phyloP scores from a whole-genome alignment of 2,113 vertebrate species.

The Lota lota region DNA sequence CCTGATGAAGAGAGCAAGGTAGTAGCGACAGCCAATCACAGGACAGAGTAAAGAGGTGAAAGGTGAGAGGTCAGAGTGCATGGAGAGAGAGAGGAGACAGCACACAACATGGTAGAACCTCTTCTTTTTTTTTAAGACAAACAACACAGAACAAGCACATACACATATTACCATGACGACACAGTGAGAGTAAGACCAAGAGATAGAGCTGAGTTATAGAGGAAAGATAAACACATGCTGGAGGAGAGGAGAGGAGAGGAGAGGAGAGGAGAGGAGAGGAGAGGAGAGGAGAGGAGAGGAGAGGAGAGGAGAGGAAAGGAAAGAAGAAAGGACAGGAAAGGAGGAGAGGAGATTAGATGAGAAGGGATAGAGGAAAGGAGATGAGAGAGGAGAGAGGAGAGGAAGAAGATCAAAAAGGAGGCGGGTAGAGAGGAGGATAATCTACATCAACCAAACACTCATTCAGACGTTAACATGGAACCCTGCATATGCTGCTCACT shows the following conservation, averaged over 20 bases:
- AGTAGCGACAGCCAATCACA: constrained; percentile 89
- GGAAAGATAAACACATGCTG: constrained; percentile 77
- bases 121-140: not conserved
- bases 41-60: constrained; percentile 75
- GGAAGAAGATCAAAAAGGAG: no score
- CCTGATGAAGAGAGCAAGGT: constrained; percentile 80
- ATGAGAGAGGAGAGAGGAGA: no score
- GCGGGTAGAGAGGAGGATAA: no score
- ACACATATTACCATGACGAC: constrained; percentile 18
- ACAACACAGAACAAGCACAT: constrained; percentile 25
- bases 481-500: no score
- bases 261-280: not conserved
- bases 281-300: no score
- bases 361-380: not conserved
- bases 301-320: no score
- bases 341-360: not conserved
- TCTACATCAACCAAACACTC: no score
- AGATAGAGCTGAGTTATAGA: not conserved
- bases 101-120: not conserved
- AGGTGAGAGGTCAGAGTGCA: constrained; percentile 84
- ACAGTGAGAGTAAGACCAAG: constrained; percentile 7
- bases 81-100: constrained; percentile 80
- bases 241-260: constrained; percentile 52
- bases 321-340: not conserved
- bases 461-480: no score